A percentile compares a stretch with the other conserved stretches of the same genome.
These are phyloP conservation scores for Aphaenogaster floridana DNA, from an alignment of 1,140 invertebrate species.

Conservation along the genomic window DNA sequence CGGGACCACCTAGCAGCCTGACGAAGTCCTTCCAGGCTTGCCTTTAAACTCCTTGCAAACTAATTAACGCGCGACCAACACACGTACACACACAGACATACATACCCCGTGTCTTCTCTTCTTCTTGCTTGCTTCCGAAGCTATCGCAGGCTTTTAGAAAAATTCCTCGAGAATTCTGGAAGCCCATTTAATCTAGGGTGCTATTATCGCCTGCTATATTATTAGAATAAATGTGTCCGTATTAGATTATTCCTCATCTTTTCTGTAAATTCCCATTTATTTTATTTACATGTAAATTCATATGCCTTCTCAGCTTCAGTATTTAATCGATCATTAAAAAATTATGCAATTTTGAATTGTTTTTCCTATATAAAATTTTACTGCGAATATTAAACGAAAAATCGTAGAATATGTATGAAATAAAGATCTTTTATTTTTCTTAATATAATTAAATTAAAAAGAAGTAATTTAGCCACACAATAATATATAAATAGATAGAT, in stretches of 20 bases:
- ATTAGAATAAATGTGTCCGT: not conserved
- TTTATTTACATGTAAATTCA: not conserved
- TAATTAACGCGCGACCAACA: constrained; percentile 71
- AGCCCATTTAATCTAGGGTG: not conserved
- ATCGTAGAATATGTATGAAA: constrained; percentile 26
- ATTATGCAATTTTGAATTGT: not conserved
- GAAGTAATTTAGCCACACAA: not conserved
- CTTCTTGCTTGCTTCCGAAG: constrained; percentile 32
- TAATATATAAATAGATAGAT: constrained; percentile 16
- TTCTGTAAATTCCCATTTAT: not conserved
- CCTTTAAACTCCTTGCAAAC: constrained; percentile 71
- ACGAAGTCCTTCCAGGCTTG: constrained; percentile 63
- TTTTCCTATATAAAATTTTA: not conserved
- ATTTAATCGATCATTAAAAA: not conserved
- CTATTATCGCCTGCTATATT: not conserved
- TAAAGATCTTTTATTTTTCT: constrained; percentile 1
- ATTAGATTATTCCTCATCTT: not conserved
- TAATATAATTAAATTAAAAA: not conserved
- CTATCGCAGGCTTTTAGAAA: constrained; percentile 46
- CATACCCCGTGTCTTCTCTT: constrained; percentile 67
- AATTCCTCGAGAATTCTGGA: constrained; percentile 20
- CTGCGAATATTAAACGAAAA: not conserved
- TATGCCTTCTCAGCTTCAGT: not conserved
- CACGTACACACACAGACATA: constrained; percentile 58
- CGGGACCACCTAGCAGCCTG: constrained; percentile 82